A percentile compares a stretch with the other conserved stretches of the same genome.
These are phyloP conservation scores for Brotogeris chrysoptera DNA, from an alignment of 2,797 vertebrate genomes.

Conservation along the genomic window DNA sequence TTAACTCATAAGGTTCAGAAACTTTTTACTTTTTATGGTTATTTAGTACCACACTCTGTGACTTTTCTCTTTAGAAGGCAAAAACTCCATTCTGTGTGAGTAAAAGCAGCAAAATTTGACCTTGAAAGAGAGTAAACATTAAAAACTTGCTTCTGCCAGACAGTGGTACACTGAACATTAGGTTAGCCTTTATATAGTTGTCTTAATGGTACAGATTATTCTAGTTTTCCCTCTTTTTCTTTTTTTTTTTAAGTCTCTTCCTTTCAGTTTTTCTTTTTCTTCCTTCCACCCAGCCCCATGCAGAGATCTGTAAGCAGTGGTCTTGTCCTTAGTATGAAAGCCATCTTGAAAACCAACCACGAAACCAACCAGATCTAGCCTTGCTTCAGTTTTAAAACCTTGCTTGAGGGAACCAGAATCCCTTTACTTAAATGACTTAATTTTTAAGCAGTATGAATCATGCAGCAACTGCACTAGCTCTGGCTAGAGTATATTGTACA, in stretches of 20 bases:
- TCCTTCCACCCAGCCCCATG: background rate
- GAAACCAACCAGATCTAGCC: background rate
- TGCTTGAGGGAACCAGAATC: slow-evolving; percentile 16
- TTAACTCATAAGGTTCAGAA: background rate
- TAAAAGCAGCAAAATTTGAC: background rate
- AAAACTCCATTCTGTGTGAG: background rate
- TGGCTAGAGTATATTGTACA: slow-evolving; percentile 15
- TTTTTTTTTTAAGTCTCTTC: background rate
- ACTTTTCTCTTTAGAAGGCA: background rate
- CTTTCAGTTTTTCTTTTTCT: background rate
- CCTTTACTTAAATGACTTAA: slow-evolving; percentile 27
- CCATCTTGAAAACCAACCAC: background rate
- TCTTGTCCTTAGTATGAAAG: background rate
- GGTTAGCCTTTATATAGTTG: background rate
- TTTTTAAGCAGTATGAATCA: slow-evolving; percentile 55
- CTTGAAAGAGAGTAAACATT: background rate
- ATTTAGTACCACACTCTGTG: background rate
- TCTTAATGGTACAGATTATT: background rate
- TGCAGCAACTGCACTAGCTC: background rate
- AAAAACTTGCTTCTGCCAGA: background rate
- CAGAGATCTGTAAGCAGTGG: background rate
- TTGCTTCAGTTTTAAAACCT: slow-evolving; percentile 20
- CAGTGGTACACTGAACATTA: background rate
- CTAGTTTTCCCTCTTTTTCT: background rate
- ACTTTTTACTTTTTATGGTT: background rate